These are phyloP conservation scores for Sebastes kiyomatsui DNA, from an alignment of 2,797 vertebrate genomes.

Conservation along the genomic window DNA sequence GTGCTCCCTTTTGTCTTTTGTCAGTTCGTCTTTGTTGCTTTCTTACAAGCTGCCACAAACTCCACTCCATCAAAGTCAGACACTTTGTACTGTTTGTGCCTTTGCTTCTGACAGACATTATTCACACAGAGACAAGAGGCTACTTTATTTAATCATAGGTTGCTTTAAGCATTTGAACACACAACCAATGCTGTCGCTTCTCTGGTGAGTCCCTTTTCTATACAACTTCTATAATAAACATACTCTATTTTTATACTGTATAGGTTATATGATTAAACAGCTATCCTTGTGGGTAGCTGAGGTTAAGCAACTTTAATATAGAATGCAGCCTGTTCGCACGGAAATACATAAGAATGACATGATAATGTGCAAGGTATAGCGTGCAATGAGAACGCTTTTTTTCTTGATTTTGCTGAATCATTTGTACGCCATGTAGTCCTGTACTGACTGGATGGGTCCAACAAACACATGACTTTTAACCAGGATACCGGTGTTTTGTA, in stretches of 20 bases:
- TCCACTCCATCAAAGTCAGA: background rate
- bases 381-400: too few species aligned
- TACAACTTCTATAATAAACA: background rate
- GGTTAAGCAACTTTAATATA: background rate
- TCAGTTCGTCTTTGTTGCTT: too few species aligned
- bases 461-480: too few species aligned
- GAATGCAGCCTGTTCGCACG: background rate
- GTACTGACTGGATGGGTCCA: too few species aligned
- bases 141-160: background rate
- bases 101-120: background rate
- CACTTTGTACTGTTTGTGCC: background rate
- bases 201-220: background rate
- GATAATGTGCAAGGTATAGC: too few species aligned
- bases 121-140: slow-evolving; percentile 1
- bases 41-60: background rate
- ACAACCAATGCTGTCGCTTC: background rate
- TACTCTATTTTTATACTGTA: background rate
- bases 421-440: too few species aligned
- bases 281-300: background rate
- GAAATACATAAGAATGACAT: too few species aligned
- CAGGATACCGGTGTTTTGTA: too few species aligned
- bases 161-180: background rate
- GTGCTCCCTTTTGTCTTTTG: too few species aligned
- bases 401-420: too few species aligned
- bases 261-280: background rate